Evolutionary conservation across 2,888 invertebrate genomes (phyloP), one percentile per base, ranked within the genome.

Genomic region (Hofmannophila pseudospretella): DNA sequence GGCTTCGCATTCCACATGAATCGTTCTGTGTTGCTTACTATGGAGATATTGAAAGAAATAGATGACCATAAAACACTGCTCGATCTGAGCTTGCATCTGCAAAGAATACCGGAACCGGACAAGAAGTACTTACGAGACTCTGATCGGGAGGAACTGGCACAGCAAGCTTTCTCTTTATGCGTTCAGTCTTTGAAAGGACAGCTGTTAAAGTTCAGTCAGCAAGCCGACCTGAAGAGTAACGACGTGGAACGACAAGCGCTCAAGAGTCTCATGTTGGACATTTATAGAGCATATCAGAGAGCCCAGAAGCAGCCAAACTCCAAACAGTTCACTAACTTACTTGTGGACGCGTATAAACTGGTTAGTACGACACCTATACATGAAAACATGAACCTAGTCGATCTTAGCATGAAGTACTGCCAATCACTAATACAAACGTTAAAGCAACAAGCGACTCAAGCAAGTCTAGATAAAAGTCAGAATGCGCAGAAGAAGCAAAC

Each of bases 1-100:
- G 94, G 96, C 47, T 95, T 98, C 66, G 93, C 96, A 0, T 93
- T 95, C 22, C 97, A 98, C 65, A 94, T 98, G 92, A 94, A 93
- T 46, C 91, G 95, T 40, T 94, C 95, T 47, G 91, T 96, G 1
- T 88, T 92, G 12, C 89, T 97, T 20, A 88, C 96, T 4, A 89
- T 97, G 79, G 93, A 96, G 68, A 90, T 97, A 41, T 78, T 97
- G 26, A 89, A 92, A 52, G 93, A 93, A 58, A 91, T 92, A 22
- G 92, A 92, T 39, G 97, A 98, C 65, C 92, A 94, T 57, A 91
- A 91, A 62, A 91, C 93, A 47, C 81, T 98, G 31, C 88, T 95
- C 35, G 94, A 95, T 54, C 77, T 97, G 14, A 93, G 94, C 44
- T 78, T 94, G 39, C 94, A 95, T 51, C 84, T 98, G 30, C 90